A percentile compares a stretch with the other conserved stretches of the same genome.
Conservation (phyloP, 1,140 invertebrate genomes). For the Drosophila repletoides region DNA sequence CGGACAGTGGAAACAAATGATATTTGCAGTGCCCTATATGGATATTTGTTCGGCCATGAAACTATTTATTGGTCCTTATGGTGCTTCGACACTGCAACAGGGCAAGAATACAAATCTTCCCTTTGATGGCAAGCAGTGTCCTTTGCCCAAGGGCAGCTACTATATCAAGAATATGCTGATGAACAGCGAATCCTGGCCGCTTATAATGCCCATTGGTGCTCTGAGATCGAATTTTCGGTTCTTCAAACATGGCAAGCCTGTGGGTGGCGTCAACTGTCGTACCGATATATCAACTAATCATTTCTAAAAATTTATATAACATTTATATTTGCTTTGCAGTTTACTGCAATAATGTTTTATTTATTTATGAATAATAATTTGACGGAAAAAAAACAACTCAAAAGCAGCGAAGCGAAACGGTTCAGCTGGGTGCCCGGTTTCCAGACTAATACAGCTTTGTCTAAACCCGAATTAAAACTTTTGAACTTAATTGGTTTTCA, state of each 20-base stretch:
- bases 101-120: conserved; percentile 31
- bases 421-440: too few relatives aligned
- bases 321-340: too few relatives aligned
- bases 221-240: not conserved
- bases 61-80: conserved; percentile 5
- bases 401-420: too few relatives aligned
- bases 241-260: not conserved
- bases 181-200: conserved; percentile 29
- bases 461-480: not conserved
- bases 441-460: too few relatives aligned
- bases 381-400: too few relatives aligned
- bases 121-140: conserved; percentile 14
- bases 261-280: not conserved
- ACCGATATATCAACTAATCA: not conserved
- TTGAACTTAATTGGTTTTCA: not conserved
- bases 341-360: too few relatives aligned
- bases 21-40: conserved; percentile 17
- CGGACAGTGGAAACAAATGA: conserved; percentile 21
- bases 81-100: not conserved
- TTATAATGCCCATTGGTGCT: conserved; percentile 16
- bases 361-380: too few relatives aligned
- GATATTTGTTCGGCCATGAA: conserved; percentile 16
- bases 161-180: conserved; percentile 22
- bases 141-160: conserved; percentile 24
- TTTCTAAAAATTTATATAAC: too few relatives aligned